Base-by-base conservation (phyloP, 2,113 vertebrate genomes). In the Epinephelus lanceolatus region DNA sequence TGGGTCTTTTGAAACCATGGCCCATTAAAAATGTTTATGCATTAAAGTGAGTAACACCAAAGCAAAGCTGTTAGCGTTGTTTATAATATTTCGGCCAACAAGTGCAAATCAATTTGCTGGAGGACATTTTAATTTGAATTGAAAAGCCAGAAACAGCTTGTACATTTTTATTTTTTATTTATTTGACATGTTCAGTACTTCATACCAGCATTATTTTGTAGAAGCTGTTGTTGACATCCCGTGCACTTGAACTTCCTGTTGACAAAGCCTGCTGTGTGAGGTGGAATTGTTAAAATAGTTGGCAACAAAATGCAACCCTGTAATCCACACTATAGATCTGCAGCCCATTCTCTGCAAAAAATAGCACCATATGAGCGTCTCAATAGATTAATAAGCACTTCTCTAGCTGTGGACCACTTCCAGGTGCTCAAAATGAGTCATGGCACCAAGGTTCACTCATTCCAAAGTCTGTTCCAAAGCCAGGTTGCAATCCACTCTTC, bases 381-480 rank as follows among this genome's bases (percentile, higher is more conserved):
- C 25, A 69, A 37, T 65, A 65, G 72, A 80, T 53, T 82, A 27
- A 21, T 77, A 77, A 83, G 81, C 71, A 51, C 71, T 86, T 88
- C 59, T 84, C 63, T 77, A 86, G 85, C 85, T 89, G 89, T 56
- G 62, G 37, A 60, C 71, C 55, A 83, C 66, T 88, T 90, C 78
- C 72, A 75, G 70, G 81, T 83, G 60, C 80, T 80, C 21, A 0
- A 68, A 56, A 68, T 88, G 84, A 90, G n/a, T 88, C 83, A 88
- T 13, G 0, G 33, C 37, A 59, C 15, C n/a, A 63, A 80, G 45
- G 52, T 84, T 63, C 27, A 65, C 37, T 72, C 71, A 37, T 59
- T 72, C 55, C 51, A 68, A 45, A 45, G 47, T 71, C 57, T 60
- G 8, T 56, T 84, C 14, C 21, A 69, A 75, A 77, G 55, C 25